Evolutionary conservation across 2,797 vertebrate species (phyloP), one percentile per base, ranked within the genome.

Genomic region (Dermochelys coriacea): DNA sequence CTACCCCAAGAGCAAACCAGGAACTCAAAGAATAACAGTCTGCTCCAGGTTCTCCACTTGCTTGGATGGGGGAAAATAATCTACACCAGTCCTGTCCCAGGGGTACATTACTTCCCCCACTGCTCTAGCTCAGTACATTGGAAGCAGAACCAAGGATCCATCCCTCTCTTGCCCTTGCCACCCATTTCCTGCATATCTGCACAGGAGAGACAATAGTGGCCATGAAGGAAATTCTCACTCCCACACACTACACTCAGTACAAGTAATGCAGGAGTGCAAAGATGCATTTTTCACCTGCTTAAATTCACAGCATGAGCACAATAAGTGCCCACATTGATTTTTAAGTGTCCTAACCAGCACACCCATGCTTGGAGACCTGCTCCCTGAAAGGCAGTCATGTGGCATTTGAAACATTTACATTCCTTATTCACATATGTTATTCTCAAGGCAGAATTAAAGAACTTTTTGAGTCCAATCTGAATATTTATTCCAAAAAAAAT

Each of bases 191-290:
- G 12, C 27, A 47, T 75, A 51, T 45, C 23, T 41, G 12, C 15
- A 82, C 9, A 47, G 6, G 34, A 77, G 8, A 3, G 52, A 29
- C 45, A 45, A 51, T 55, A 27, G 1, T 18, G n/a, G 8, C 68
- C 0, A 0, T 21, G 68, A 78, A 80, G 34, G 5, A 1, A 3
- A 3, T 8, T 4, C 2, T 23, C 11, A 3, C 71, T 11, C 1
- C 34, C 25, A 1, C 0, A 0, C 6, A 6, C 74, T 47, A 3
- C 1, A 21, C 34, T 8, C 12, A 0, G 6, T 16, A 4, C 54
- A 80, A 16, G n/a, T 37, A 37, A 54, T 21, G 90, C 18, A 1
- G 5, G 12, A 5, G 29, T 52, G 4, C 4, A 45, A 14, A 5
- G 55, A 29, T 8, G 52, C 0, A 0, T 45, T 16, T 50, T 64